These are phyloP conservation scores for Conus betulinus DNA, from an alignment of 1,140 invertebrate genomes.

Conservation along the genomic window DNA sequence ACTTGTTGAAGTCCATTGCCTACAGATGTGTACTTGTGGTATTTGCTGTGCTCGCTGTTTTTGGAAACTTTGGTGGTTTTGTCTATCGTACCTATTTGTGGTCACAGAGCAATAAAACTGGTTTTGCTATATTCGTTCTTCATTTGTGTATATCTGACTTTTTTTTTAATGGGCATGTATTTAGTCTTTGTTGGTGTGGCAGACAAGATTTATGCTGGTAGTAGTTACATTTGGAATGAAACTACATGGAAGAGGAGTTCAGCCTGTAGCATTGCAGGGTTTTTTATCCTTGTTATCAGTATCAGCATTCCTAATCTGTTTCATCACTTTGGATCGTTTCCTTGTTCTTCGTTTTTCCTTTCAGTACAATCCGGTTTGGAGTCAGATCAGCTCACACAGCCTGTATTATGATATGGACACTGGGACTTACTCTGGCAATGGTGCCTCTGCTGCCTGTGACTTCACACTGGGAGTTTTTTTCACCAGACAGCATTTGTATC, in stretches of 20 bases:
- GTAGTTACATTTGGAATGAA: neutral
- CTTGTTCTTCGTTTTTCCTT: neutral
- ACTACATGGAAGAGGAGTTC: neutral
- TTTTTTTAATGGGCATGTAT: neutral
- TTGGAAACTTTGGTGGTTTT: neutral
- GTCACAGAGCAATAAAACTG: neutral
- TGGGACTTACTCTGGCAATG: neutral
- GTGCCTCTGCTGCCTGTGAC: neutral
- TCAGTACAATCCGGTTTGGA: neutral
- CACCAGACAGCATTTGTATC: slow-evolving; percentile 14
- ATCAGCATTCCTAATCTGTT: neutral
- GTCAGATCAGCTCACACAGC: neutral
- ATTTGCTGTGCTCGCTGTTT: neutral
- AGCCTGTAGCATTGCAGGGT: neutral
- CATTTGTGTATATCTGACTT: neutral
- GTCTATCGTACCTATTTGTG: neutral
- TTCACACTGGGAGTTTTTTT: slow-evolving; percentile 18
- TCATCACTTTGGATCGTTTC: neutral
- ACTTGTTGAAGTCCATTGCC: neutral
- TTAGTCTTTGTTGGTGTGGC: neutral
- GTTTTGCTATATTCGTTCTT: neutral
- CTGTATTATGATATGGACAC: neutral
- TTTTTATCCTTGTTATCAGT: neutral
- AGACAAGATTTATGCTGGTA: neutral
- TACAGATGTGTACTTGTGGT: neutral